Evolutionary conservation across 2,113 vertebrate genomes (phyloP).

Genomic region (Cinclus mexicanus): DNA sequence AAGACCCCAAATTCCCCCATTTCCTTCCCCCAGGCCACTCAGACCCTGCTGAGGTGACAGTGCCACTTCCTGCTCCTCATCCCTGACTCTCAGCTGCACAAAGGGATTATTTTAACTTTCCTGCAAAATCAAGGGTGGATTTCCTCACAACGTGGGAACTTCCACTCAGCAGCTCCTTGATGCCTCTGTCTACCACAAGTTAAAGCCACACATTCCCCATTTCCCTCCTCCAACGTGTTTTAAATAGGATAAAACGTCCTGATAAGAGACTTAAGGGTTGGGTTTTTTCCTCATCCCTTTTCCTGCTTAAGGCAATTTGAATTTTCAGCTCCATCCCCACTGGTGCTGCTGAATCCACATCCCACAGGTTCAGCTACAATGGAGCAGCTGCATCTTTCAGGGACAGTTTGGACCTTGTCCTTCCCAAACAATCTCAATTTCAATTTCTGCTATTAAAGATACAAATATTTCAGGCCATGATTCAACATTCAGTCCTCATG

Average conservation of each 20-base stretch:
- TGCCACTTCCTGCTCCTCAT: not conserved
- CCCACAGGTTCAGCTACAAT: fast-evolving
- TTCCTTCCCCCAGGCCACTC: not conserved
- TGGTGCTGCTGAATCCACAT: fast-evolving
- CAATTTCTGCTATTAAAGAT: not conserved
- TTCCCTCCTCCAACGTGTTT: not conserved
- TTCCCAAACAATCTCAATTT: not conserved
- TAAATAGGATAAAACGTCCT: not conserved
- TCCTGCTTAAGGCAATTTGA: not conserved
- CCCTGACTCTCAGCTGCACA: not conserved
- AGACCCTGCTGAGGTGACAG: not conserved
- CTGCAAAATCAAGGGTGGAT: not conserved
- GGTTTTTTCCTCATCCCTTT: not conserved
- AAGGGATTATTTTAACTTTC: not conserved
- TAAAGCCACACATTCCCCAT: not conserved
- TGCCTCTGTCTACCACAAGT: not conserved
- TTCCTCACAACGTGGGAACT: not conserved
- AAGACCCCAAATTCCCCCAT: not conserved
- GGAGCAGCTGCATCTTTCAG: not conserved
- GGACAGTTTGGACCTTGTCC: not conserved
- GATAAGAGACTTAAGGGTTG: not conserved
- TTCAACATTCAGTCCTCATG: not conserved
- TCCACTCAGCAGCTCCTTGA: not conserved
- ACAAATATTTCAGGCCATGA: not conserved
- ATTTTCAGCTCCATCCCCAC: not conserved